Conservation (phyloP, 2,797 vertebrate species). For the Clarias laeviceps region DNA sequence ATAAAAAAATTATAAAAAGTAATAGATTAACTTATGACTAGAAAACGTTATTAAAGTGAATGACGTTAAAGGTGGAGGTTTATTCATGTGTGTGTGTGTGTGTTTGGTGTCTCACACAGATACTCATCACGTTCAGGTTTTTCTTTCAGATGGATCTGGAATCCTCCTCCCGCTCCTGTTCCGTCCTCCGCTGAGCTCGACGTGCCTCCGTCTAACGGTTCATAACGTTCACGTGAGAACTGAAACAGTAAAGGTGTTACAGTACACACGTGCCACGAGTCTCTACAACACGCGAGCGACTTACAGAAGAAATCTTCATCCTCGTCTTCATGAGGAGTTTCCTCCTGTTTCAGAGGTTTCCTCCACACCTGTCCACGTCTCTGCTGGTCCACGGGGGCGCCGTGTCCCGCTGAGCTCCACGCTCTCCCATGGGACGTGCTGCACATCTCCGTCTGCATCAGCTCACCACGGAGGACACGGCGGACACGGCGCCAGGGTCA, state of each 20-base stretch:
- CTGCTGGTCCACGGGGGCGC: background rate
- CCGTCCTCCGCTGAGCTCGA: background rate
- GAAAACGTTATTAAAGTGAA: background rate
- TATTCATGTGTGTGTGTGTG: background rate
- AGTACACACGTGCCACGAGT: background rate
- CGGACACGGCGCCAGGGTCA: too few species aligned
- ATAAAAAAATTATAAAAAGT: background rate
- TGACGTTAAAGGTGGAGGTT: background rate
- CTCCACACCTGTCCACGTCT: background rate
- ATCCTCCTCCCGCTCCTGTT: background rate
- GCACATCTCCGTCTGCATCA: background rate
- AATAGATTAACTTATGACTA: background rate
- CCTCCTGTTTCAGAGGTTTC: constrained; percentile 2
- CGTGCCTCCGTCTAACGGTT: background rate
- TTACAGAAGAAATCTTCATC: background rate
- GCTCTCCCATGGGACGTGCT: background rate
- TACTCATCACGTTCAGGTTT: constrained; percentile 11
- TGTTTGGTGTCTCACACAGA: background rate
- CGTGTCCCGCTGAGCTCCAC: background rate
- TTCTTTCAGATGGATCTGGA: background rate
- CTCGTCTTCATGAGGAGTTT: background rate
- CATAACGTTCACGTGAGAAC: background rate
- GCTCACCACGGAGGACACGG: background rate
- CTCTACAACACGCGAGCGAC: background rate
- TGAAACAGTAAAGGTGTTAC: background rate